These are phyloP conservation scores for Sericinus montela DNA, from an alignment of 2,888 invertebrate genomes.

Conservation along the genomic window DNA sequence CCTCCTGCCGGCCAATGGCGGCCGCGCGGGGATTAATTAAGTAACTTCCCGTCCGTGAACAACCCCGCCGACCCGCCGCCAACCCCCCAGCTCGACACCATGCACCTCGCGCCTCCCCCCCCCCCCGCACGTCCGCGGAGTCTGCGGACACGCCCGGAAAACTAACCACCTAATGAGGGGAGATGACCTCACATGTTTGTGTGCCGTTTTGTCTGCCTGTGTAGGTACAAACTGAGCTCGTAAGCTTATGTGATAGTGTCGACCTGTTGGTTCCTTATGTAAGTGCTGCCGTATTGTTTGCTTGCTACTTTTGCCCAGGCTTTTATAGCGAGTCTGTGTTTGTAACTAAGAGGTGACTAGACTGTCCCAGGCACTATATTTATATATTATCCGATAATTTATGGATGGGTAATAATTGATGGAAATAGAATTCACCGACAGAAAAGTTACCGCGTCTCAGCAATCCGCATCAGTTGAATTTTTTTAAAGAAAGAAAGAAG, in stretches of 20 bases:
- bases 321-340: slow-evolving; percentile 27
- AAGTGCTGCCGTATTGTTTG: slow-evolving; percentile 25
- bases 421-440: no score
- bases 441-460: no score
- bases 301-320: slow-evolving; percentile 32
- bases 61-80: slow-evolving; percentile 28
- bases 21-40: slow-evolving; percentile 77
- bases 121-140: slow-evolving; percentile 55
- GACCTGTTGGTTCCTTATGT: slow-evolving; percentile 65
- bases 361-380: not conserved
- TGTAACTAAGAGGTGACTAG: not conserved
- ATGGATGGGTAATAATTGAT: no score
- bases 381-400: not conserved
- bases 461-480: no score
- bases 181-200: slow-evolving; percentile 77
- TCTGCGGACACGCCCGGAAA: slow-evolving; percentile 79
- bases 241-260: slow-evolving; percentile 60
- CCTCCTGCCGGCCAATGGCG: slow-evolving; percentile 70
- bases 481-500: no score
- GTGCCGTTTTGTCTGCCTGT: slow-evolving; percentile 49
- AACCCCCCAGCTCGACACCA: slow-evolving; percentile 38
- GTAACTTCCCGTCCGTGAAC: slow-evolving; percentile 65
- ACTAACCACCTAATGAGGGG: slow-evolving; percentile 80
- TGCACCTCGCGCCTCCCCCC: slow-evolving; percentile 48
- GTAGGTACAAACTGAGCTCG: slow-evolving; percentile 51